Percentiles rank a stretch among this genome's conserved stretches.
phyloP scores from a whole-genome alignment of 2,113 vertebrate species.

The Pheucticus melanocephalus region DNA sequence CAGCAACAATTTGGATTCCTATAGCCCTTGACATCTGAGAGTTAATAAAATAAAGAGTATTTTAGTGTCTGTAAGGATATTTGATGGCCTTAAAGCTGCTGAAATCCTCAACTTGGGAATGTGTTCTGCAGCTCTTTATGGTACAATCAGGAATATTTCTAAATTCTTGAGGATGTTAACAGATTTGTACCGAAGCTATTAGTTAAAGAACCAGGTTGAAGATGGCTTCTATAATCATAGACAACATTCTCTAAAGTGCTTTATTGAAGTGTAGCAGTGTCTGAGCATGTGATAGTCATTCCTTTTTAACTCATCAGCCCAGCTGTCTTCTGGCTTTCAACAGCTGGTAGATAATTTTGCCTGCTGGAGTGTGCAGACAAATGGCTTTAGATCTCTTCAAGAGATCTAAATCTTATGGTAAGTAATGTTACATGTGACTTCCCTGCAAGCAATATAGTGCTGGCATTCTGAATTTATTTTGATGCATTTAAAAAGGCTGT shows the following conservation, averaged over 20 bases:
- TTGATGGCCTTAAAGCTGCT: neutral
- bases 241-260: neutral
- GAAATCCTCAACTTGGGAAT: neutral
- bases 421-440: constrained; percentile 29
- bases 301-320: neutral
- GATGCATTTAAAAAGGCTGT: neutral
- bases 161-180: neutral
- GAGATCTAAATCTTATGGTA: constrained; percentile 8
- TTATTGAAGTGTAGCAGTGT: neutral
- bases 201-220: neutral
- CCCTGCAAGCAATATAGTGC: neutral
- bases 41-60: neutral
- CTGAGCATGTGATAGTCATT: constrained; percentile 51
- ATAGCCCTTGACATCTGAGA: neutral
- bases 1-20: neutral
- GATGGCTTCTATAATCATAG: neutral
- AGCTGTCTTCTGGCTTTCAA: constrained; percentile 17
- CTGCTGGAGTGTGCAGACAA: neutral
- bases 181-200: neutral
- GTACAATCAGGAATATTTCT: neutral
- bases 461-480: neutral
- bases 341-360: neutral
- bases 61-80: neutral
- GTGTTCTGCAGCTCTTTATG: neutral
- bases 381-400: constrained; percentile 13